Percentiles rank a stretch among this genome's conserved stretches.
phyloP scores from a whole-genome alignment of 2,113 vertebrate species.

The Psettodes erumei region DNA sequence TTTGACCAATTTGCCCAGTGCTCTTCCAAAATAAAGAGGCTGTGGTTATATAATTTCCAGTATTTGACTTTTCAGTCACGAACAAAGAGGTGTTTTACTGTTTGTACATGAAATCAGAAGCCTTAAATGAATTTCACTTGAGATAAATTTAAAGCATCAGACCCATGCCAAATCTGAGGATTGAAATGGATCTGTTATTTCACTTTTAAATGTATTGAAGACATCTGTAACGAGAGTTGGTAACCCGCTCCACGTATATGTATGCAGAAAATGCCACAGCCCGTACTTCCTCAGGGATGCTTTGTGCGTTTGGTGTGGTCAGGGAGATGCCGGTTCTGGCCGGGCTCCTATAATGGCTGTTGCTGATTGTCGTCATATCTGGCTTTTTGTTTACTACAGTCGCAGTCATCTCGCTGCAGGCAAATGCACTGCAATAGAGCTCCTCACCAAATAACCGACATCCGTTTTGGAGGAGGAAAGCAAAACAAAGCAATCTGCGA shows the following conservation, averaged over 20 bases:
- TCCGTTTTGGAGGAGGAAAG: constrained; percentile 56
- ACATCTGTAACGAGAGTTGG: constrained; percentile 64
- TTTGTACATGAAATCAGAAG: constrained; percentile 52
- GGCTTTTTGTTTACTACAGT: constrained; percentile 61
- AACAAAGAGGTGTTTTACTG: constrained; percentile 47
- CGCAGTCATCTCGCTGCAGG: constrained; percentile 56
- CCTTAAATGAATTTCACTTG: constrained; percentile 52
- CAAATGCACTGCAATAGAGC: constrained; percentile 32
- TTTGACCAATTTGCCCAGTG: constrained; percentile 45
- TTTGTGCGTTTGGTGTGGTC: constrained; percentile 63
- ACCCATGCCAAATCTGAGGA: constrained; percentile 52
- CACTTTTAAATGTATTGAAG: constrained; percentile 64
- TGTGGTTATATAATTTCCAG: constrained; percentile 58
- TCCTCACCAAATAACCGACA: constrained; percentile 60
- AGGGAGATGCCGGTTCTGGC: constrained; percentile 56
- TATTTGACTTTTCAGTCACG: constrained; percentile 41
- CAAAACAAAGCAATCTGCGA: constrained; percentile 66
- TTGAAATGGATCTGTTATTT: constrained; percentile 58
- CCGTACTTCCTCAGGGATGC: constrained; percentile 32
- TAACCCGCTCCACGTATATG: constrained; percentile 57
- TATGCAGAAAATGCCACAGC: constrained; percentile 42
- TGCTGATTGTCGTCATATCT: constrained; percentile 64
- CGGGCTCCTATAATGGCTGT: constrained; percentile 36
- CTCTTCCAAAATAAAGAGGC: constrained; percentile 61
- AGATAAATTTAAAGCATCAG: constrained; percentile 53